Conservation (phyloP, 2,888 invertebrate species). For the Thecophora atra region DNA sequence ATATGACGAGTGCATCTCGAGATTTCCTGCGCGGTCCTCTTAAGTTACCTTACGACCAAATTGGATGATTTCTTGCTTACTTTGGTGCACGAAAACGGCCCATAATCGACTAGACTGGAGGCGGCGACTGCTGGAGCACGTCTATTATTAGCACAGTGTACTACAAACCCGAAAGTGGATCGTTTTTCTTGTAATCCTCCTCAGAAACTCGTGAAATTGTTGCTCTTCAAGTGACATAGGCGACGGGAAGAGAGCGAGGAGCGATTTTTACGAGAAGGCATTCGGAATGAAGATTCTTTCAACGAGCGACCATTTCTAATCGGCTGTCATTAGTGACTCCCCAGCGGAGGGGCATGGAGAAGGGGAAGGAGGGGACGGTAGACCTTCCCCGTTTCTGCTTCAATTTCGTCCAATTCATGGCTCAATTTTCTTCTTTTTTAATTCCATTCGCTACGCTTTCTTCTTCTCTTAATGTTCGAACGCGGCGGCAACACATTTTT, state of each 20-base stretch:
- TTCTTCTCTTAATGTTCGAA: constrained; percentile 9
- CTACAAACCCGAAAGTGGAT: too few species aligned
- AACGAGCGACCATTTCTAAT: constrained; percentile 26
- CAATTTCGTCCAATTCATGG: neutral
- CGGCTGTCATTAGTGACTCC: constrained; percentile 34
- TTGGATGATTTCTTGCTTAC: too few species aligned
- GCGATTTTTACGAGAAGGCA: neutral
- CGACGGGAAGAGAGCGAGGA: too few species aligned
- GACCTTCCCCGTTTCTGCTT: neutral
- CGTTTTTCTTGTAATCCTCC: neutral
- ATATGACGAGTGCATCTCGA: too few species aligned
- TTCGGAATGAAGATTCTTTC: neutral
- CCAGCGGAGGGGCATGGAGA: neutral
- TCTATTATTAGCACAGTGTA: too few species aligned
- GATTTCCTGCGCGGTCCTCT: too few species aligned
- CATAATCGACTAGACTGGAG: too few species aligned
- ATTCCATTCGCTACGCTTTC: constrained; percentile 25
- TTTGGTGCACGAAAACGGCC: too few species aligned
- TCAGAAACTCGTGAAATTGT: neutral
- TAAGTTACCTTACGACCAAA: too few species aligned
- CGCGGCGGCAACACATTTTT: neutral
- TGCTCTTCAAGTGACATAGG: neutral
- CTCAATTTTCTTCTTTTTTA: neutral
- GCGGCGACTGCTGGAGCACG: too few species aligned
- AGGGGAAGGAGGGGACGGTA: too few species aligned